These are phyloP conservation scores for Euclidia mi DNA, from an alignment of 2,888 invertebrate species.

Conservation along the genomic window DNA sequence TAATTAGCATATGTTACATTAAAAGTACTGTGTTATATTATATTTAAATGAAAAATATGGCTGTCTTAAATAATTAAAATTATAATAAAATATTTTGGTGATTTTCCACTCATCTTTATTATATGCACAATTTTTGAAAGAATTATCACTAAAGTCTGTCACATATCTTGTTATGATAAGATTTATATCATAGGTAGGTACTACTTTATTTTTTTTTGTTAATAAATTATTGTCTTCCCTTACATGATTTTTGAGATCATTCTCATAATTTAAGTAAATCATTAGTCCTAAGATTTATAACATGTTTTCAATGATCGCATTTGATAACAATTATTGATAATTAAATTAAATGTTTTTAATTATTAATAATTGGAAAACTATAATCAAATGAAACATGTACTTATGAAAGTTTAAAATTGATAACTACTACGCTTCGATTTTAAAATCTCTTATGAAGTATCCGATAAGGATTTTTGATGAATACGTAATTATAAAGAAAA, in stretches of 20 bases:
- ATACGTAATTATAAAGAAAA: conserved; percentile 67
- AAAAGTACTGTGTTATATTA: conserved; percentile 31
- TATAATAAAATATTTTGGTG: conserved; percentile 54
- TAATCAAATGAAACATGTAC: conserved; percentile 43
- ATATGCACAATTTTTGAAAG: conserved; percentile 73
- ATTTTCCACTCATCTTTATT: conserved; percentile 55
- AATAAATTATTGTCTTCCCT: conserved; percentile 60
- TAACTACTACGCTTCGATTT: conserved; percentile 78
- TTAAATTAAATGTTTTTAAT: neutral
- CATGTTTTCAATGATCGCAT: neutral
- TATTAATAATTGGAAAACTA: neutral
- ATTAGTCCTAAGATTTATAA: neutral
- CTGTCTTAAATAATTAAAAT: conserved; percentile 63
- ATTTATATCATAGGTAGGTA: conserved; percentile 35
- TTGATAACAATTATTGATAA: conserved; percentile 12
- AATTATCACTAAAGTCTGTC: conserved; percentile 75
- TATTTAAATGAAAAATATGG: conserved; percentile 45
- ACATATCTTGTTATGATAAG: conserved; percentile 48
- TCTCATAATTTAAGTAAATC: conserved; percentile 8
- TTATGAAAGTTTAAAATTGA: conserved; percentile 61
- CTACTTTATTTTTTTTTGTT: conserved; percentile 38
- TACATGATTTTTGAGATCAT: conserved; percentile 15
- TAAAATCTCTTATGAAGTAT: conserved; percentile 82
- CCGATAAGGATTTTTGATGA: conserved; percentile 67
- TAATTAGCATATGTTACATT: conserved; percentile 24